Base-by-base conservation (phyloP, 2,113 vertebrate species). In the Cnemophilus loriae region DNA sequence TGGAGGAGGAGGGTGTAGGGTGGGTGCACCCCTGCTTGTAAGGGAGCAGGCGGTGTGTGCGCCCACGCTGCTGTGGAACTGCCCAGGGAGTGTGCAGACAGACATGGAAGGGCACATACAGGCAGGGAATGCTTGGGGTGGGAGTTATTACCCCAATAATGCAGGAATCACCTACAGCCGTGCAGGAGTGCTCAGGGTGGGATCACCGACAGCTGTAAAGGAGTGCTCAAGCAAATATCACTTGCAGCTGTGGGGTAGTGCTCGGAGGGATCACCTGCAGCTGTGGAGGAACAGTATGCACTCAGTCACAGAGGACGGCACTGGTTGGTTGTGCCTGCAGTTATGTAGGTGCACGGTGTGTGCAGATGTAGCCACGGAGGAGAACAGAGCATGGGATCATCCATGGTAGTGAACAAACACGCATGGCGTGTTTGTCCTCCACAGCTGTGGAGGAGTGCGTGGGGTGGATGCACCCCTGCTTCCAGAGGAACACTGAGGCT, bases 61-160 rank as follows among this genome's bases (percentile, higher is more conserved):
- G 2, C 20, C 76, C 33, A 8, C 8, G 0, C 15, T 20, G 2
- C 1, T 2, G 33, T 19, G 7, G 44, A 26, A 4, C 41, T 12
- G 6, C 14, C 3, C 27, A 2, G 47, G 8, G 32, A 9, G 32
- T 4, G 2, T 7, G 35, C 26, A 2, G 6, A 3, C 1, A 4
- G 32, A 24, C 3, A 1, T 4, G 19, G 44, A 35, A 28, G 14
- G 50, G 32, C 4, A 17, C 13, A 3, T 1, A 0, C 17, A 7
- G 16, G 8, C 4, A 4, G 21, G 6, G 17, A 28, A 30, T 1
- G 26, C 21, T 17, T 28, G 23, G 46, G 27, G 8, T 49, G 39
- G 33, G 60, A 60, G n/a, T n/a, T n/a, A n/a, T n/a, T 39, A 32
- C 20, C 39, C 37, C 10, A 12, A 5, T 57, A 46, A 52, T 14